Percentiles rank a stretch among this genome's conserved stretches.
Conservation (phyloP, 2,113 vertebrate genomes). For the Oenanthe melanoleuca region DNA sequence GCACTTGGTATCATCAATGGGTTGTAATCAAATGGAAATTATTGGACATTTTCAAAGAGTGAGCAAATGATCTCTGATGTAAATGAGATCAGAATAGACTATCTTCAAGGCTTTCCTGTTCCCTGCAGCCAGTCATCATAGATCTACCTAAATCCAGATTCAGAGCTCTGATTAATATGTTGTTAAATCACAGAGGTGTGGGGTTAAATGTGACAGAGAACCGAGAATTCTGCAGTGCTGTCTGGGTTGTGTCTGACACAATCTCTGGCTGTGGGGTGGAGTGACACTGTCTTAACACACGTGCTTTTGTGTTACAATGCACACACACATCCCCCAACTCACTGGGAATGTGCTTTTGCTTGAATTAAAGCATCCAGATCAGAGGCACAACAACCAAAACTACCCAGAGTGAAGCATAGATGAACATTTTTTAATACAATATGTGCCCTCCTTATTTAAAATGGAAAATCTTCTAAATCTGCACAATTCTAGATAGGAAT, state of each 20-base stretch:
- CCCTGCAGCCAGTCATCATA: neutral
- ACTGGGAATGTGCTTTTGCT: neutral
- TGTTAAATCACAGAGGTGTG: neutral
- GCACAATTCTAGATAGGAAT: neutral
- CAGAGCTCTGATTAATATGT: neutral
- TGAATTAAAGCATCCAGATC: neutral
- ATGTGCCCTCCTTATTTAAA: neutral
- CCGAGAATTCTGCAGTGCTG: accelerated
- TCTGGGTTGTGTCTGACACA: neutral
- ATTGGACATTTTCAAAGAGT: neutral
- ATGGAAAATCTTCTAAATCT: neutral
- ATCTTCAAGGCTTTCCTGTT: neutral
- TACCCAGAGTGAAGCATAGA: neutral
- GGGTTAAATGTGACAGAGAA: neutral
- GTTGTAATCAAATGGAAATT: neutral
- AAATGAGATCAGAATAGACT: neutral
- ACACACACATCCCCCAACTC: accelerated
- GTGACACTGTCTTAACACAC: neutral
- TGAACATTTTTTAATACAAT: accelerated
- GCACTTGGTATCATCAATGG: neutral
- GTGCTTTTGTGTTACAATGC: neutral
- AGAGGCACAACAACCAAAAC: neutral
- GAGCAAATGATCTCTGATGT: neutral
- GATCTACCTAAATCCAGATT: neutral
- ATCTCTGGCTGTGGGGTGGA: neutral